Evolutionary conservation across 2,888 invertebrate species (phyloP).

Genomic region (Clostera curtula): DNA sequence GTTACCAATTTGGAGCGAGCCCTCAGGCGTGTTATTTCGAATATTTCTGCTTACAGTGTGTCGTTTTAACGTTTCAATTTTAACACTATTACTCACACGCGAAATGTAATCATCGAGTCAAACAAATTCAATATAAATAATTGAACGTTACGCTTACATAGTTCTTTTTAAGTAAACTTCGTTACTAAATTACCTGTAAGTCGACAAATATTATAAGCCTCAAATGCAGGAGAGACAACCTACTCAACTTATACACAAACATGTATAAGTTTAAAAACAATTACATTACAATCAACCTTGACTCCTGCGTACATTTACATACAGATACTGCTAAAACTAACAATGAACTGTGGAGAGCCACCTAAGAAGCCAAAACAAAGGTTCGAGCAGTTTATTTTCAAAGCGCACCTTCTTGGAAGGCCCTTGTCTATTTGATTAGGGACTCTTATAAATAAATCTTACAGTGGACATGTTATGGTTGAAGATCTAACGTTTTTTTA

Average conservation of each 20-base stretch:
- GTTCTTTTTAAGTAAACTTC: no score
- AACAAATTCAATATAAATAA: conserved; percentile 2
- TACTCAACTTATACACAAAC: no score
- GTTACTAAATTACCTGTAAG: no score
- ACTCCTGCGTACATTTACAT: no score
- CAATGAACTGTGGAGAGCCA: conserved; percentile 39
- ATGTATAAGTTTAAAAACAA: no score
- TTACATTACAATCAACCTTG: no score
- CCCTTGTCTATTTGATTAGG: conserved; percentile 54
- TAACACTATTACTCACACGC: no score
- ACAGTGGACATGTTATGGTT: conserved; percentile 26
- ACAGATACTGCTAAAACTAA: conserved; percentile 35
- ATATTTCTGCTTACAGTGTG: conserved; percentile 13
- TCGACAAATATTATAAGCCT: no score
- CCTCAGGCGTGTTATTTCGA: conserved; percentile 28
- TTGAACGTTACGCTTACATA: neutral
- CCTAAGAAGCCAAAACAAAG: conserved; percentile 63
- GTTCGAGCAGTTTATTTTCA: conserved; percentile 42
- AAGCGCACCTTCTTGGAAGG: conserved; percentile 47
- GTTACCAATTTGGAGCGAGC: conserved; percentile 54
- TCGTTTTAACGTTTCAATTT: no score
- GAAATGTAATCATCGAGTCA: conserved; percentile 9
- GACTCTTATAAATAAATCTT: conserved; percentile 52
- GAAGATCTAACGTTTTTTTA: conserved; percentile 12
- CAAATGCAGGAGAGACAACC: no score